Evolutionary conservation across 2,113 vertebrate genomes (phyloP).

Genomic region (Leiothrix lutea): DNA sequence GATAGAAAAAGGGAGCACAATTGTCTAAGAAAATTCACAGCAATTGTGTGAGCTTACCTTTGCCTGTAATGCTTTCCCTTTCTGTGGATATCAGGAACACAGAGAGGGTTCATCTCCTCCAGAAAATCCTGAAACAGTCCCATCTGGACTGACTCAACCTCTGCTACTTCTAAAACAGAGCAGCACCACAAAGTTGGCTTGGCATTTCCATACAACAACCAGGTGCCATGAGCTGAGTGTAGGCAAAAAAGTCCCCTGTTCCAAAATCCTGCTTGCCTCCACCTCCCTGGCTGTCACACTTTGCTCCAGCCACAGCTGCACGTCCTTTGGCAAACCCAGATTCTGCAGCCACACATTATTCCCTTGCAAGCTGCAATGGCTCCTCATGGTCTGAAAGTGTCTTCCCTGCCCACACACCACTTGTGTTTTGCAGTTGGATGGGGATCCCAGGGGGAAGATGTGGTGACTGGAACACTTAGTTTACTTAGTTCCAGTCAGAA

Average conservation of each 20-base stretch:
- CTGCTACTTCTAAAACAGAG: background rate
- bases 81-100: background rate
- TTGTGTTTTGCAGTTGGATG: background rate
- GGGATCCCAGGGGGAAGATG: background rate
- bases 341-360: background rate
- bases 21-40: background rate
- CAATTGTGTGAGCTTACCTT: background rate
- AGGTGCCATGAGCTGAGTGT: background rate
- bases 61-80: background rate
- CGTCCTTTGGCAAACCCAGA: background rate
- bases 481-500: background rate
- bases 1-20: background rate
- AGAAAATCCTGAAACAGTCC: background rate
- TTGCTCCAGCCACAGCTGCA: background rate
- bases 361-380: background rate
- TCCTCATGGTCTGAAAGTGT: background rate
- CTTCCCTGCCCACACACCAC: background rate
- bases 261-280: background rate
- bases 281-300: background rate
- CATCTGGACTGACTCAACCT: background rate
- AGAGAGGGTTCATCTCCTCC: background rate
- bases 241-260: background rate
- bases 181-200: background rate
- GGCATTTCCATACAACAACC: background rate
- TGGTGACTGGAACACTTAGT: accelerated